These are phyloP conservation scores for Tetramorium bicarinatum DNA, from an alignment of 2,888 invertebrate genomes.

Conservation along the genomic window DNA sequence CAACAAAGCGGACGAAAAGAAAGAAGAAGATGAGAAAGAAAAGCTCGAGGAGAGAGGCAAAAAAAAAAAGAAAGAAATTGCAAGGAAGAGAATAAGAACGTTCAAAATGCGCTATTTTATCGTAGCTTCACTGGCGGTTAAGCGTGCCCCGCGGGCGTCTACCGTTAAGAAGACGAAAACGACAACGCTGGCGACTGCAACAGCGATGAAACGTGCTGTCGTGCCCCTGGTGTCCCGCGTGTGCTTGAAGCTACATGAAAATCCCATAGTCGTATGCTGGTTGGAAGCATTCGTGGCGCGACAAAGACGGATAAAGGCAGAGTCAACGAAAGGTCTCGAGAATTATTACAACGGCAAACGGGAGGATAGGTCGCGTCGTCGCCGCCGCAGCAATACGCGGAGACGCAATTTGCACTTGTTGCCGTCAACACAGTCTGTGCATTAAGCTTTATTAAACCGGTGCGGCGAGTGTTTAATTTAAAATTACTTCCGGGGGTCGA, in stretches of 20 bases:
- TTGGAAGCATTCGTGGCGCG: constrained; percentile 11
- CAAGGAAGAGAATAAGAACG: constrained; percentile 27
- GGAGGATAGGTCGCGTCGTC: constrained; percentile 36
- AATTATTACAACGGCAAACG: constrained; percentile 62
- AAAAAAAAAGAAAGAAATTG: not conserved
- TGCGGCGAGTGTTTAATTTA: constrained; percentile 70
- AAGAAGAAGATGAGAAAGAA: constrained; percentile 2
- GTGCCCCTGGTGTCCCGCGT: constrained; percentile 44
- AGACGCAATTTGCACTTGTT: constrained; percentile 75
- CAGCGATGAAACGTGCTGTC: constrained; percentile 48
- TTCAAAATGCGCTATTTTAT: constrained; percentile 66
- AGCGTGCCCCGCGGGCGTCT: constrained; percentile 29
- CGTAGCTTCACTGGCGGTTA: constrained; percentile 34
- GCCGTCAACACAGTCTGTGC: constrained; percentile 68
- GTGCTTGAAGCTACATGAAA: constrained; percentile 65
- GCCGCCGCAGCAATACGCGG: constrained; percentile 38
- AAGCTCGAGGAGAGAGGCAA: not conserved
- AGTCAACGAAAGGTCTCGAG: constrained; percentile 49
- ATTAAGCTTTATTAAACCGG: constrained; percentile 78
- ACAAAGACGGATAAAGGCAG: constrained; percentile 47
- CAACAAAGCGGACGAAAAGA: constrained; percentile 49
- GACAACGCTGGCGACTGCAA: constrained; percentile 43
- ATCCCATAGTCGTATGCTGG: constrained; percentile 65
- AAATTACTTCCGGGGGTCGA: constrained; percentile 67
- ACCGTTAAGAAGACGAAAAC: constrained; percentile 56